Conservation (phyloP, 2,888 invertebrate species). For the Cistogaster globosa region DNA sequence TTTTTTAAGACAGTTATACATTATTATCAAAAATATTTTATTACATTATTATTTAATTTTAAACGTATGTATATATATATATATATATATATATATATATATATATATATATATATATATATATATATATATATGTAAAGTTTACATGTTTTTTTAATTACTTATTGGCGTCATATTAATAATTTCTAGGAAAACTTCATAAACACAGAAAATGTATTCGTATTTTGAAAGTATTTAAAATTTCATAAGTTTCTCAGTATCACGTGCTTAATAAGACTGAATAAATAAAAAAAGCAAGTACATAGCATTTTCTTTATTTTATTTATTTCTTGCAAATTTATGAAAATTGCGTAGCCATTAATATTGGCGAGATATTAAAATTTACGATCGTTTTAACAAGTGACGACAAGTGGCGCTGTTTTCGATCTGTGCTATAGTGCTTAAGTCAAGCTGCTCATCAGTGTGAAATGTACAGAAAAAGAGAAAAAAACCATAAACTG, state of each 20-base stretch:
- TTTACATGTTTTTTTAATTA: constrained; percentile 37
- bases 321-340: not conserved
- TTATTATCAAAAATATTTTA: constrained; percentile 38
- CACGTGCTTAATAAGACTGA: constrained; percentile 42
- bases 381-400: constrained; percentile 80
- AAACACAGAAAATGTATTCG: not conserved
- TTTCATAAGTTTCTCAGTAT: constrained; percentile 64
- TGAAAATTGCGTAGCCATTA: constrained; percentile 16
- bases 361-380: constrained; percentile 60
- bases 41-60: constrained; percentile 63
- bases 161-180: constrained; percentile 54
- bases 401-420: constrained; percentile 79
- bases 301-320: constrained; percentile 32
- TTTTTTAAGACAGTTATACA: constrained; percentile 17
- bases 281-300: constrained; percentile 20
- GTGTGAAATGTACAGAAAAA: not conserved
- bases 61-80: too few species aligned
- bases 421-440: constrained; percentile 1
- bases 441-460: constrained; percentile 37
- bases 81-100: too few species aligned
- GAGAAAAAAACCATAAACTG: constrained; percentile 29
- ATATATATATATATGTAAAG: too few species aligned
- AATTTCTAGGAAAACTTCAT: constrained; percentile 53
- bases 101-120: too few species aligned
- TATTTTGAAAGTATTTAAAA: constrained; percentile 51